These are phyloP conservation scores for Tricholauxania praeusta DNA, from an alignment of 2,888 invertebrate species.

Conservation along the genomic window DNA sequence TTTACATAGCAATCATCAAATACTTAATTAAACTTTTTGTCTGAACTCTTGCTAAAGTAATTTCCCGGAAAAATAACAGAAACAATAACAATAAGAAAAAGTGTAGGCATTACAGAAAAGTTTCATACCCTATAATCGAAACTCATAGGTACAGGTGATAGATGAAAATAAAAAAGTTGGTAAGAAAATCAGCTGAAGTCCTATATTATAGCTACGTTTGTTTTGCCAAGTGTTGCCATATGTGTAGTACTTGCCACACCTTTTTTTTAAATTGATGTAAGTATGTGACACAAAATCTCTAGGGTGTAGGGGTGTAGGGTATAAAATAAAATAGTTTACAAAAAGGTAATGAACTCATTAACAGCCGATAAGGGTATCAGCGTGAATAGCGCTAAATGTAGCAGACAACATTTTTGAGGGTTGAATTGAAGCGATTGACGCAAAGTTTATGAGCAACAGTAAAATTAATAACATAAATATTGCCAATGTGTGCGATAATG, in stretches of 20 bases:
- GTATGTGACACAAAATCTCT: no score
- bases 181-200: no score
- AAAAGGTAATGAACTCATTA: constrained; percentile 6
- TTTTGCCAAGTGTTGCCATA: no score
- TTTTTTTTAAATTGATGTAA: no score
- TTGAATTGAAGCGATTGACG: not conserved
- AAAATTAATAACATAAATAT: constrained; percentile 24
- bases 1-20: constrained; percentile 10
- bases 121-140: no score
- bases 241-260: no score
- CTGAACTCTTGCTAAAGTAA: constrained; percentile 9
- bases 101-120: no score
- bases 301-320: no score
- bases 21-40: constrained; percentile 19
- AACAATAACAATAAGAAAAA: no score
- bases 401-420: not conserved
- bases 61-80: not conserved
- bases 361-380: not conserved
- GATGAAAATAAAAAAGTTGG: no score
- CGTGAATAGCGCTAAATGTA: not conserved
- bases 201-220: no score
- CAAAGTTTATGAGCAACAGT: not conserved
- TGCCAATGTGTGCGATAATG: not conserved
- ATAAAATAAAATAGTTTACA: not conserved
- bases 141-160: no score